A percentile compares a stretch with the other conserved stretches of the same genome.
These are phyloP conservation scores for Oscheius sp. DNA, from an alignment of 2,888 invertebrate species.

Conservation along the genomic window DNA sequence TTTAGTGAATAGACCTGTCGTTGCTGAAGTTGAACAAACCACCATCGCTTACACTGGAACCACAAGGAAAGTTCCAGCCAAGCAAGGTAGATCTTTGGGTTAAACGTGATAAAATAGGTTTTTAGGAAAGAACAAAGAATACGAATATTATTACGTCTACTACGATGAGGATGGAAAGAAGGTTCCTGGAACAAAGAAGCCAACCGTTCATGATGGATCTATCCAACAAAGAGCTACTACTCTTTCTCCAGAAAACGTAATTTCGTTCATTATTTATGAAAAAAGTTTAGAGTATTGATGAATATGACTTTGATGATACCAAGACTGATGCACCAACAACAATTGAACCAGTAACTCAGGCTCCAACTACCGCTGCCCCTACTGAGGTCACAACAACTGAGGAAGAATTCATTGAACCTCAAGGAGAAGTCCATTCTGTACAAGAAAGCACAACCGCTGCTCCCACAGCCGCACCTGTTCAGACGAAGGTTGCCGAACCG, in stretches of 20 bases:
- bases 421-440: constrained; percentile 3
- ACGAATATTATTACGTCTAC: constrained; percentile 21
- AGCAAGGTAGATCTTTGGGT: background rate
- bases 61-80: constrained; percentile 1
- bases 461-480: background rate
- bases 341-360: background rate
- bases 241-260: constrained; percentile 3
- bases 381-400: background rate
- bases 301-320: constrained; percentile 17
- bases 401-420: background rate
- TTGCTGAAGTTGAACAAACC: background rate
- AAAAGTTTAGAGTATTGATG: constrained; percentile 6
- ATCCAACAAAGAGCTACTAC: constrained; percentile 1
- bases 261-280: background rate
- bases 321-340: background rate
- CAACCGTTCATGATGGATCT: background rate
- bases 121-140: constrained; percentile 6
- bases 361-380: background rate
- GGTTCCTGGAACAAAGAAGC: background rate
- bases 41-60: constrained; percentile 3
- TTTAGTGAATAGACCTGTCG: background rate
- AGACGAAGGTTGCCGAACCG: background rate
- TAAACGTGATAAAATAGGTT: background rate
- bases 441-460: background rate
- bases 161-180: constrained; percentile 21